Evolutionary conservation across 2,797 vertebrate genomes (phyloP), one percentile per base, ranked within the genome.

Genomic region (Orestias chungarensis): DNA sequence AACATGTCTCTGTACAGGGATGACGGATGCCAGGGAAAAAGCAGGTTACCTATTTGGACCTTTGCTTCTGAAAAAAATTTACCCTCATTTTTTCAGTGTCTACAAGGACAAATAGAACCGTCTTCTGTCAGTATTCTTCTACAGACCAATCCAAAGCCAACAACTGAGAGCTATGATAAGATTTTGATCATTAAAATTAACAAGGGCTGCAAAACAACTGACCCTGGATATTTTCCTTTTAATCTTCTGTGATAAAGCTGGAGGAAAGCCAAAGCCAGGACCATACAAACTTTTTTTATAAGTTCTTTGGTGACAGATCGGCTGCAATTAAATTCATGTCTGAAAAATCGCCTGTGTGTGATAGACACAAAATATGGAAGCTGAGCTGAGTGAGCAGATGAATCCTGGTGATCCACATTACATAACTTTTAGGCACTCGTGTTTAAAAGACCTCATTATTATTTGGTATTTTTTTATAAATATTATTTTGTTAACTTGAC

Each of bases 51-150:
- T 89, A 81, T 83, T 91, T 79, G 87, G 91, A 87, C 78, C 74
- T 85, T 87, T 80, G 80, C 76, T 84, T 85, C 74, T 72, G 81
- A 89, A 87, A 82, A 75, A 80, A 84, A 82, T 92, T 86, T 89
- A 62, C 74, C 67, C 82, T 88, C 74, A 85, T 79, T 86, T 77
- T 84, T 78, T 88, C 76, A 81, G 79, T 86, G 75, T 91, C 81
- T 86, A 86, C 70, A 75, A 81, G 82, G 85, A 91, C 90, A 91
- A 88, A 93, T 87, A 85, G 89, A 92, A 82, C 78, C 82, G 71
- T 57, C 43, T 72, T 79, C 68, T 18, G 47, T 25, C 76, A 47
- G 42, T 64, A 70, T 50, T 69, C 20, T 78, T 86, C 50, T 43
- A 46, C 59, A 70, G 71, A 82, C 66, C n/a, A 66, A 17, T 42